A percentile compares a stretch with the other conserved stretches of the same genome.
Evolutionary conservation across 2,888 invertebrate species (phyloP).

Genomic region (Beris morrisii): DNA sequence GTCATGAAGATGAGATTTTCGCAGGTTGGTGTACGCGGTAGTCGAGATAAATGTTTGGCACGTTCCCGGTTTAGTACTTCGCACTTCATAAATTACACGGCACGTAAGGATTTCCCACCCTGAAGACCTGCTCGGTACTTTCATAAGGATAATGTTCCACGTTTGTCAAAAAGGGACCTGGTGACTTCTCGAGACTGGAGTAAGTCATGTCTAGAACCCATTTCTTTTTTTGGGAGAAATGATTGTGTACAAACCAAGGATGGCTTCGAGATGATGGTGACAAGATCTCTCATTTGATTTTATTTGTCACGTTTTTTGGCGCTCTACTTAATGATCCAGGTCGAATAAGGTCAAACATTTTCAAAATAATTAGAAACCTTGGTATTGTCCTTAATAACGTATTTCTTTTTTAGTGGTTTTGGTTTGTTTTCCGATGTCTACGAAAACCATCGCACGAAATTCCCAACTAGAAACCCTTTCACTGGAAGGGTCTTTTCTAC

Average conservation of each 20-base stretch:
- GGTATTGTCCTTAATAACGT: no score
- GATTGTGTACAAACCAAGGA: neutral
- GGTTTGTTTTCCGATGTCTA: no score
- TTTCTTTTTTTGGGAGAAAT: neutral
- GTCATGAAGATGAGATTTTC: conserved; percentile 35
- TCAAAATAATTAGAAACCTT: no score
- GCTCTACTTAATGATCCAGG: no score
- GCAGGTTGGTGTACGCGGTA: conserved; percentile 3
- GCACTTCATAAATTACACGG: conserved; percentile 39
- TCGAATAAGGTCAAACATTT: no score
- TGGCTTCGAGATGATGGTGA: neutral
- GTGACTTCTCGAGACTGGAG: conserved; percentile 20
- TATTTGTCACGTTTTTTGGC: neutral
- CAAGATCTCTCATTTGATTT: neutral
- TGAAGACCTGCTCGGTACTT: conserved; percentile 33
- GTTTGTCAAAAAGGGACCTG: conserved; percentile 1
- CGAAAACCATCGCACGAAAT: no score
- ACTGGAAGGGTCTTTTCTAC: no score
- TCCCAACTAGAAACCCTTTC: no score
- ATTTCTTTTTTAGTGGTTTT: no score
- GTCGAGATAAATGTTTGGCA: conserved; percentile 38
- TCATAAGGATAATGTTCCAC: conserved; percentile 34
- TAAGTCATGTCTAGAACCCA: neutral
- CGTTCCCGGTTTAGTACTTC: conserved; percentile 37
- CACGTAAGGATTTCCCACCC: conserved; percentile 37